Evolutionary conservation across 2,888 invertebrate species (phyloP).

Genomic region (Lamproptera curius): DNA sequence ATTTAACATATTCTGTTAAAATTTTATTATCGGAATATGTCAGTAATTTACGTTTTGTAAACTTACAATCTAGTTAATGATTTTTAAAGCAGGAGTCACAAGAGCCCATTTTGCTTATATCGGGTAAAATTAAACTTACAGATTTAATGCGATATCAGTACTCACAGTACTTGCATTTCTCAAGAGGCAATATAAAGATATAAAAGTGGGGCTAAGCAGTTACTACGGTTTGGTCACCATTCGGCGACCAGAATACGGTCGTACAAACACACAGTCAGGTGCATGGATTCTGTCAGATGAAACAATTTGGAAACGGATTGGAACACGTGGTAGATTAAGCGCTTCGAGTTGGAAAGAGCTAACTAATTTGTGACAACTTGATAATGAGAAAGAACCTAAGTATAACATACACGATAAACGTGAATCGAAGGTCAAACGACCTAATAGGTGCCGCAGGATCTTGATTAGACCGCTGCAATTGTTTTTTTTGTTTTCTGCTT

Average conservation of each 20-base stretch:
- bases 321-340: constrained; percentile 61
- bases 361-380: constrained; percentile 66
- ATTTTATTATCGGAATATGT: no score
- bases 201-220: constrained; percentile 10
- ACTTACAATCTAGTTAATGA: no score
- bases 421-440: constrained; percentile 45
- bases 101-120: no score
- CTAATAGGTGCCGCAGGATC: constrained; percentile 49
- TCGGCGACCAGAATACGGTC: constrained; percentile 28
- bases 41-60: no score
- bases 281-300: constrained; percentile 30
- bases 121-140: no score
- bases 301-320: constrained; percentile 57
- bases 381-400: constrained; percentile 65
- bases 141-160: no score
- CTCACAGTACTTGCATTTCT: no score
- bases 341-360: constrained; percentile 64
- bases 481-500: constrained; percentile 27
- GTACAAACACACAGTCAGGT: constrained; percentile 31
- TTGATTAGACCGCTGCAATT: constrained; percentile 33
- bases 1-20: no score
- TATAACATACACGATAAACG: constrained; percentile 55
- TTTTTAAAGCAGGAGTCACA: no score
- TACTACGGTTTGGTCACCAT: constrained; percentile 21
- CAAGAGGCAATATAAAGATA: background rate